These are phyloP conservation scores for Melanostigma gelatinosum DNA, from an alignment of 2,113 vertebrate species.

Conservation along the genomic window DNA sequence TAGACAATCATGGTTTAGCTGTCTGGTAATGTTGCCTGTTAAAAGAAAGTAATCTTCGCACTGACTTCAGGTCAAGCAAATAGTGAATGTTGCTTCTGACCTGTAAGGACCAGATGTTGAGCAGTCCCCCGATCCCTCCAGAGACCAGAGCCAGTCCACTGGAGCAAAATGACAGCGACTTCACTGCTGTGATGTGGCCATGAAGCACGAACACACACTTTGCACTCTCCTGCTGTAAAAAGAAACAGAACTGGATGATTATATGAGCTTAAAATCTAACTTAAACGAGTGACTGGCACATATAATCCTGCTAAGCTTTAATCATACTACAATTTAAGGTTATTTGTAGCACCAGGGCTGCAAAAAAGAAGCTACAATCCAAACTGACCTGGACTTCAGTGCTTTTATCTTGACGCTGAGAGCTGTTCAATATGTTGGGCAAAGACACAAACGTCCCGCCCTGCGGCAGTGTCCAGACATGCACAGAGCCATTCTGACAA, in stretches of 20 bases:
- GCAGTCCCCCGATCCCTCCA: constrained; percentile 84
- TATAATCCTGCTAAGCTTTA: not conserved
- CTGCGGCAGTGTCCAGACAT: constrained; percentile 86
- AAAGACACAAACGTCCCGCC: constrained; percentile 76
- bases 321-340: not conserved
- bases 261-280: not conserved
- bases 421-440: constrained; percentile 72
- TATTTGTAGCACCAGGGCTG: not conserved
- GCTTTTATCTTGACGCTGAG: constrained; percentile 72
- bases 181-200: constrained; percentile 85
- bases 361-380: not conserved
- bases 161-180: constrained; percentile 83
- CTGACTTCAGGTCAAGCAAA: not conserved
- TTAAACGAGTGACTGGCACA: not conserved
- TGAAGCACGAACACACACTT: constrained; percentile 83
- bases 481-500: constrained; percentile 86
- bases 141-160: constrained; percentile 82
- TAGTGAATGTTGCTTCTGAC: constrained; percentile 60
- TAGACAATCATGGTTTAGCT: not conserved
- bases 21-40: not conserved
- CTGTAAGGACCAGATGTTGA: constrained; percentile 87
- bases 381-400: constrained; percentile 73
- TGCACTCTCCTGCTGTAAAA: constrained; percentile 70
- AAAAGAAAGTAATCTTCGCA: not conserved
- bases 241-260: constrained; percentile 13